Conservation (phyloP, 92 coral and sea anemone genomes). For the Palythoa heliodiscus region DNA sequence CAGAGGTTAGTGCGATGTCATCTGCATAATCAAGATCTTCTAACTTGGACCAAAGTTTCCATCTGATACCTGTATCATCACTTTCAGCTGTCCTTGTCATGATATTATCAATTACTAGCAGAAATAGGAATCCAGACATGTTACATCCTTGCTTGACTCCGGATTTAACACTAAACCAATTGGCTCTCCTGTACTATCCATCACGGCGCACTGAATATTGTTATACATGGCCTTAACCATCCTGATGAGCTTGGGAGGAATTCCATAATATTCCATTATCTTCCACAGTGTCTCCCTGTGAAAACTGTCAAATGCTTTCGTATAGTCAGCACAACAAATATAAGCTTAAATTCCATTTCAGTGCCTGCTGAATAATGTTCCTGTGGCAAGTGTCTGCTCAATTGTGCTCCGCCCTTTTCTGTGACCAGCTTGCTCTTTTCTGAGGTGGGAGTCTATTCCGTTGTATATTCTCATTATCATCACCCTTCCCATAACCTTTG, state of each 20-base stretch:
- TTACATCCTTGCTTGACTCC: not conserved
- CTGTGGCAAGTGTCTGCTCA: no score
- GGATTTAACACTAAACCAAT: not conserved
- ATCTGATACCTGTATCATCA: not conserved
- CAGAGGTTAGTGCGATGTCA: not conserved
- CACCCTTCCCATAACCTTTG: not conserved
- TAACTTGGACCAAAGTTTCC: constrained; percentile 19
- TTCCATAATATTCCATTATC: no score
- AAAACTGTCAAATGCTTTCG: no score
- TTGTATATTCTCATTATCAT: not conserved
- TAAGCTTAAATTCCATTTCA: no score
- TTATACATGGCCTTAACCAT: no score
- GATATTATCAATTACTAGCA: not conserved
- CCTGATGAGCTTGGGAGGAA: no score
- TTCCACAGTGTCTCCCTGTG: no score
- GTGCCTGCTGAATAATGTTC: no score
- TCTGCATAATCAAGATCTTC: constrained; percentile 1
- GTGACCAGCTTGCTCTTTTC: not conserved
- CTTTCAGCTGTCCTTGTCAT: not conserved
- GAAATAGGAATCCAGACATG: no score
- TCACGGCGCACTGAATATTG: not conserved
- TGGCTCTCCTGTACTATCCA: no score
- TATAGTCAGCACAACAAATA: no score
- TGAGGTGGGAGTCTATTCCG: not conserved
- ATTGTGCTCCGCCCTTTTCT: no score